phyloP scores from a whole-genome alignment of 2,797 vertebrate species.

The Notolepis coatsorum region DNA sequence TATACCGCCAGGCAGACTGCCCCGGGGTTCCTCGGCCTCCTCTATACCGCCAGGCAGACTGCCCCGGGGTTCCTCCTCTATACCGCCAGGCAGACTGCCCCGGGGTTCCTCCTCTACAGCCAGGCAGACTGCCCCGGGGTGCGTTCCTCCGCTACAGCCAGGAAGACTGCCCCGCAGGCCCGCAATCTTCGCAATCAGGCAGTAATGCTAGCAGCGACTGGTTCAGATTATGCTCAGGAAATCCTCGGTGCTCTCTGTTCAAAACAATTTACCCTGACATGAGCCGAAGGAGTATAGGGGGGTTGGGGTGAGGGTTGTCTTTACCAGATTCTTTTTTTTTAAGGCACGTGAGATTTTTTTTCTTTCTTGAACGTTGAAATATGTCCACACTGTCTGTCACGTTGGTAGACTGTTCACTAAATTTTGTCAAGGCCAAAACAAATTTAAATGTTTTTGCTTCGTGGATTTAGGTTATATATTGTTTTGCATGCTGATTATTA shows the following conservation, averaged over 20 bases:
- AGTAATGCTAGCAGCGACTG: slow-evolving; percentile 83
- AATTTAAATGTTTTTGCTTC: neutral
- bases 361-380: neutral
- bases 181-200: slow-evolving; percentile 81
- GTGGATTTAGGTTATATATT: neutral
- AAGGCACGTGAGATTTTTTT: slow-evolving; percentile 41
- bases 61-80: too few species aligned
- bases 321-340: neutral
- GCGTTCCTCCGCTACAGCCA: slow-evolving; percentile 44
- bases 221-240: slow-evolving; percentile 89
- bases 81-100: slow-evolving; percentile 63
- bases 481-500: neutral
- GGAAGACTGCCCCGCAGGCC: slow-evolving; percentile 48
- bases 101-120: slow-evolving; percentile 58
- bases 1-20: too few species aligned
- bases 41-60: too few species aligned
- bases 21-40: too few species aligned
- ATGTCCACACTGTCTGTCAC: neutral
- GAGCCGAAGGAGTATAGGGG: slow-evolving; percentile 65
- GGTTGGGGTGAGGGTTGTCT: slow-evolving; percentile 41
- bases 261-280: slow-evolving; percentile 87
- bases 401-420: neutral
- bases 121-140: slow-evolving; percentile 15
- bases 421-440: slow-evolving; percentile 11
- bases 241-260: slow-evolving; percentile 87